Evolutionary conservation across 2,888 invertebrate genomes (phyloP).

Genomic region (Ennomos fuscantarius): DNA sequence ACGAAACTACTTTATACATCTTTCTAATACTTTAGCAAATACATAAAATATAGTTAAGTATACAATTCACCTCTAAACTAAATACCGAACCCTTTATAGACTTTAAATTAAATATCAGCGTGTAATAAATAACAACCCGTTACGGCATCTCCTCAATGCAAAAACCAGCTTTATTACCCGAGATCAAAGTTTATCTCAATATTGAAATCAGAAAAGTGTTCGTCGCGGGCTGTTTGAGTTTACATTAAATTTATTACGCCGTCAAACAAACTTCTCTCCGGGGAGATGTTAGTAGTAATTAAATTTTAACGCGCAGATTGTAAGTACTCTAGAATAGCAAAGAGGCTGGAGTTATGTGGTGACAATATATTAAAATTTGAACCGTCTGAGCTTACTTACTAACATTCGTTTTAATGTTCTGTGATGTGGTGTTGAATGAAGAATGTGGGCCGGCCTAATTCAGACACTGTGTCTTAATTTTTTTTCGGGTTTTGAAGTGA

Average conservation of each 20-base stretch:
- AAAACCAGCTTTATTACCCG: conserved; percentile 29
- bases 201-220: conserved; percentile 37
- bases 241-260: conserved; percentile 40
- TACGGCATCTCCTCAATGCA: conserved; percentile 15
- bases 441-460: conserved; percentile 20
- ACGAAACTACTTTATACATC: too few species aligned
- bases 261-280: conserved; percentile 34
- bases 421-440: too few species aligned
- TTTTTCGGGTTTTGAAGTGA: not conserved
- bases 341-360: conserved; percentile 21
- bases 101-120: not conserved
- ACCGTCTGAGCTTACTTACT: conserved; percentile 1
- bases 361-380: conserved; percentile 21
- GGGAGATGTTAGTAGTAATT: conserved; percentile 29
- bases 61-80: not conserved
- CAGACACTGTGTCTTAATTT: conserved; percentile 10
- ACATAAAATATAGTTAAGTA: too few species aligned
- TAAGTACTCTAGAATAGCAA: conserved; percentile 21
- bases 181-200: conserved; percentile 36
- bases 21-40: too few species aligned
- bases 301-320: conserved; percentile 34
- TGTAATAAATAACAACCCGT: not conserved
- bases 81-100: conserved; percentile 2
- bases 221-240: conserved; percentile 32
- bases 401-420: conserved; percentile 21